phyloP scores from a whole-genome alignment of 1,140 invertebrate species.

The Drosophila bocqueti region DNA sequence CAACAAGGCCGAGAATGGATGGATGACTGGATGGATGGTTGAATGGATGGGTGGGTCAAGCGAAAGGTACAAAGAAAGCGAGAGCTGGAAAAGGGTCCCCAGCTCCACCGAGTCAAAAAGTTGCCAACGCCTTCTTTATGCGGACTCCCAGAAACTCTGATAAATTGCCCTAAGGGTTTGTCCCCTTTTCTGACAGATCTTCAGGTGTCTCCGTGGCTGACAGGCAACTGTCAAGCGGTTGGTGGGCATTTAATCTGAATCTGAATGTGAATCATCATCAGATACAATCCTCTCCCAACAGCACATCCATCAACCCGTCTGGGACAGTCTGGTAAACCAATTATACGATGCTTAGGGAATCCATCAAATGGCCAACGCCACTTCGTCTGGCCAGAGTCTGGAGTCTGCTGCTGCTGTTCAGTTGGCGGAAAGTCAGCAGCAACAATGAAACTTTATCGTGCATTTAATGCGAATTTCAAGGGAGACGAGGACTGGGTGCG shows the following conservation, averaged over 20 bases:
- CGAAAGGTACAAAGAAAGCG: conserved; percentile 11
- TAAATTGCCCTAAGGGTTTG: conserved; percentile 4
- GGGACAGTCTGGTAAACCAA: conserved; percentile 37
- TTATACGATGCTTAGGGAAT: conserved; percentile 47
- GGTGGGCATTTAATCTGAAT: conserved; percentile 43
- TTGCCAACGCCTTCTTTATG: conserved; percentile 17
- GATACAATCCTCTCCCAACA: neutral
- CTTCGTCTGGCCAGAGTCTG: conserved; percentile 40
- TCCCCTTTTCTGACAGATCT: conserved; percentile 22
- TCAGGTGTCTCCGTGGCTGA: conserved; percentile 37
- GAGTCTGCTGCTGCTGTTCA: conserved; percentile 24
- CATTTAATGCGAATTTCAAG: conserved; percentile 60
- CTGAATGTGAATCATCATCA: conserved; percentile 16
- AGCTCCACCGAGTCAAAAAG: conserved; percentile 4
- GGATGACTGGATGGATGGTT: neutral
- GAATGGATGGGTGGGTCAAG: conserved; percentile 31
- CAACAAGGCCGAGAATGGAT: conserved; percentile 13
- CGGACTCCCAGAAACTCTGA: neutral
- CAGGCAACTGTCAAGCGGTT: conserved; percentile 47
- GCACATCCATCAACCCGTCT: conserved; percentile 39
- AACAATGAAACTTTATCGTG: conserved; percentile 72
- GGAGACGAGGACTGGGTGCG: conserved; percentile 11
- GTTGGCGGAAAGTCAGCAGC: conserved; percentile 15
- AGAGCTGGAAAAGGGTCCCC: conserved; percentile 11
- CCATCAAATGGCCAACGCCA: conserved; percentile 46